Evolutionary conservation across 2,797 vertebrate species (phyloP).

Genomic region (Smutsia temminckii): DNA sequence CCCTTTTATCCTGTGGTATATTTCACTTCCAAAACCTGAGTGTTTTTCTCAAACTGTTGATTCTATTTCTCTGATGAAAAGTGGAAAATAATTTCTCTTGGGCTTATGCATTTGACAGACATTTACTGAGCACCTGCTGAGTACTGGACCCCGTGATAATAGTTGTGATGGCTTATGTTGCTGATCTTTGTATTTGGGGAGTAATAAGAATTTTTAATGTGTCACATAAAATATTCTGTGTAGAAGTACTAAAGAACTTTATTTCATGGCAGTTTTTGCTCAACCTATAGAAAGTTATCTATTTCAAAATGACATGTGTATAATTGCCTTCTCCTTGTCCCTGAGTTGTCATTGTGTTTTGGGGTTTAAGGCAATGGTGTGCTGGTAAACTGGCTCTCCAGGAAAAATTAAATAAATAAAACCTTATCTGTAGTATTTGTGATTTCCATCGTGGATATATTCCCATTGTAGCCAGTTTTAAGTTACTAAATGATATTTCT

Average conservation of each 20-base stretch:
- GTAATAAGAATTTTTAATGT: conserved; percentile 35
- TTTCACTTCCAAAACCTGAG: conserved; percentile 34
- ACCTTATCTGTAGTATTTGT: conserved; percentile 16
- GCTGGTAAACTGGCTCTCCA: neutral
- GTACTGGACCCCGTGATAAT: conserved; percentile 2
- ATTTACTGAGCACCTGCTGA: conserved; percentile 16
- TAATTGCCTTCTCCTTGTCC: conserved; percentile 34
- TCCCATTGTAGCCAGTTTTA: neutral
- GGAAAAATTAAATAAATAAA: conserved; percentile 42
- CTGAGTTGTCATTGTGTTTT: conserved; percentile 5
- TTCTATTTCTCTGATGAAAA: conserved; percentile 28
- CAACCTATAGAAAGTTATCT: neutral
- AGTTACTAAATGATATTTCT: conserved; percentile 36
- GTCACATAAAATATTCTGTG: conserved; percentile 23
- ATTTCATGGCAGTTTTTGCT: conserved; percentile 44
- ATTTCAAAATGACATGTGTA: neutral
- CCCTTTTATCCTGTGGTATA: neutral
- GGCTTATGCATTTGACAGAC: conserved; percentile 28
- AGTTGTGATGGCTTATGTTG: neutral
- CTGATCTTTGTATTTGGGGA: neutral
- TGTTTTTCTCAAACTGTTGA: conserved; percentile 31
- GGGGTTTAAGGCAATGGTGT: neutral
- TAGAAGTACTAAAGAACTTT: neutral
- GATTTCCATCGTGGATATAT: neutral
- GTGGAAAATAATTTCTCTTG: conserved; percentile 37